phyloP scores from a whole-genome alignment of 2,113 vertebrate species.

The Apeltes quadracus region DNA sequence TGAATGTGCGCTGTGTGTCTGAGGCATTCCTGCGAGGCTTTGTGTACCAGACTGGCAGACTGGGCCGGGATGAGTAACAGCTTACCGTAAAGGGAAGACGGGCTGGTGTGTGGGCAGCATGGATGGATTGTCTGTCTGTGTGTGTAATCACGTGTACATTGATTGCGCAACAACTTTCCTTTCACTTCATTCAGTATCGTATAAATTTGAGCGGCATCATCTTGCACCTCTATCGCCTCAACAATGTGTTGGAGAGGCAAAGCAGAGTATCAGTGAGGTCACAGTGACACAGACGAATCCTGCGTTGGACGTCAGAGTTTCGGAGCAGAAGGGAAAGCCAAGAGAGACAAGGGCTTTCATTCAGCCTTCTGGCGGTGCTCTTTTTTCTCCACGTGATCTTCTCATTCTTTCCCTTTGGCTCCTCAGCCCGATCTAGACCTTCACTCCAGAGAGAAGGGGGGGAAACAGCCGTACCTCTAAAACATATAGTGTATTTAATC shows the following conservation, averaged over 20 bases:
- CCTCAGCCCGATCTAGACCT: background rate
- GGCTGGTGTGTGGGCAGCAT: slow-evolving; percentile 33
- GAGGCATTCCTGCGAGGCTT: slow-evolving; percentile 71
- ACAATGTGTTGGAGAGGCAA: slow-evolving; percentile 2
- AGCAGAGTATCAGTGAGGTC: slow-evolving; percentile 70
- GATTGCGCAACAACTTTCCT: slow-evolving; percentile 11
- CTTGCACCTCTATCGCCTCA: background rate
- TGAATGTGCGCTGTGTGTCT: slow-evolving; percentile 48
- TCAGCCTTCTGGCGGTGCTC: slow-evolving; percentile 52
- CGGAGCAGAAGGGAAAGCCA: slow-evolving; percentile 49
- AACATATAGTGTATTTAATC: slow-evolving; percentile 1
- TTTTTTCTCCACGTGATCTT: slow-evolving; percentile 75
- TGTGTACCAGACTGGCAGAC: slow-evolving; percentile 73
- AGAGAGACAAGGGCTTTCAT: slow-evolving; percentile 74
- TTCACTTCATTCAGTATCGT: background rate
- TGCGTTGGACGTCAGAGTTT: slow-evolving; percentile 67
- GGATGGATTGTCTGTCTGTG: slow-evolving; percentile 20
- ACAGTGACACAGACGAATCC: slow-evolving; percentile 56
- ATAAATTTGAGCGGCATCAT: slow-evolving; percentile 9
- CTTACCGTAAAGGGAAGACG: slow-evolving; percentile 58
- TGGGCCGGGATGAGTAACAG: slow-evolving; percentile 67
- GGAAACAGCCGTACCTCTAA: background rate
- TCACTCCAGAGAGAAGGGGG: slow-evolving; percentile 1
- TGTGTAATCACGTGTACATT: slow-evolving; percentile 19
- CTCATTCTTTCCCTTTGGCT: slow-evolving; percentile 40